Base-by-base conservation (phyloP, 1,140 invertebrate genomes). In the Cheumatopsyche charites region DNA sequence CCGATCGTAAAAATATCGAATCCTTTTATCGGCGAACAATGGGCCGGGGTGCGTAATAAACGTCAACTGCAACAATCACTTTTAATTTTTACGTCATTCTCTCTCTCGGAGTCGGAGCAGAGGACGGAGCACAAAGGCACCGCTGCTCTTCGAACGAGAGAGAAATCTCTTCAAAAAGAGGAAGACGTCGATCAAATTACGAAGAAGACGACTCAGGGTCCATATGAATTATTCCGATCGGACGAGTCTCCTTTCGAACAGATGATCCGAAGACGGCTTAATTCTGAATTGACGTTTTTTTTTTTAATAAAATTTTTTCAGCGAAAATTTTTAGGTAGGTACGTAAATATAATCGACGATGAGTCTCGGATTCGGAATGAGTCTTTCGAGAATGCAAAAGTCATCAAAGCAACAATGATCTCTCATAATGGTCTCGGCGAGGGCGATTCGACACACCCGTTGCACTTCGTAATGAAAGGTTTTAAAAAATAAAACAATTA, bases 321-420 rank as follows among this genome's bases (percentile, higher is more conserved):
- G n/a, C 29, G 29, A 36, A 36, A 36, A 36, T 4, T 36, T n/a
- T n/a, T n/a, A n/a, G n/a, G n/a, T n/a, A n/a, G n/a, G n/a, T n/a
- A n/a, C n/a, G n/a, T 36, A 36, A 36, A 36, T 36, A 36, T 9
- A 36, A 9, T 36, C 29, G 29, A 36, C n/a, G n/a, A n/a, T n/a
- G n/a, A n/a, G n/a, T n/a, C n/a, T n/a, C n/a, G n/a, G 45, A 15
- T 49, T 49, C 45, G 45, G 15, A 49, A 49, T 15, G 45, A 52
- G 17, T 12, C 43, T n/a, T 17, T 17, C 15, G 55, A 23, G 55
- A 7, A 25, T 26, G 55, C 55, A 23, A 68, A 68, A 68, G 66
- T 68, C 66, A 68, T 68, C 66, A 68, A 45, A 55, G 21, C 29
- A 68, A 68, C 66, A 68, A 68, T 25, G 66, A 68, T 68, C 19